Percentiles rank a stretch among this genome's conserved stretches.
phyloP scores from a whole-genome alignment of 2,888 invertebrate species.

The Cheilosia urbana region DNA sequence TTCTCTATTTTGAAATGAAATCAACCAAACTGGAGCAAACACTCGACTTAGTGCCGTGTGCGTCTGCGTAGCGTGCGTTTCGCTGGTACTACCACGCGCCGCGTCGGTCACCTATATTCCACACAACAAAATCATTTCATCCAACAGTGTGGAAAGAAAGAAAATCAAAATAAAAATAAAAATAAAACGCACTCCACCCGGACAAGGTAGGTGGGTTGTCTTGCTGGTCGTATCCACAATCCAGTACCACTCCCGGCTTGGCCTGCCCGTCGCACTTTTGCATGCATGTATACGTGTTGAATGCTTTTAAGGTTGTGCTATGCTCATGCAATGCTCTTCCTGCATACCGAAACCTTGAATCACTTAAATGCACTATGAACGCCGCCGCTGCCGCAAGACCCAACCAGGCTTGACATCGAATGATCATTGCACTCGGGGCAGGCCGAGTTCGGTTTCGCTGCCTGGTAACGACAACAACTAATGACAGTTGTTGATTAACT shows the following conservation, averaged over 20 bases:
- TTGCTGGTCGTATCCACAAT: conserved; percentile 12
- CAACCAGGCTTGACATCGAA: conserved; percentile 20
- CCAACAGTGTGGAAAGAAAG: neutral
- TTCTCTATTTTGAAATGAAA: conserved; percentile 48
- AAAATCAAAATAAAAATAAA: neutral
- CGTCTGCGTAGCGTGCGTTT: conserved; percentile 31
- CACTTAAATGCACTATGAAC: conserved; percentile 77
- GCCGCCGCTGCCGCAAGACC: conserved; percentile 18
- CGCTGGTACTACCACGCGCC: conserved; percentile 10
- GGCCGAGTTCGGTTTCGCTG: conserved; percentile 35
- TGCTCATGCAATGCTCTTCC: conserved; percentile 81
- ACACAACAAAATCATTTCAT: conserved; percentile 32
- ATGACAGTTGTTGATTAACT: conserved; percentile 54
- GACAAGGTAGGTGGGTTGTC: conserved; percentile 82
- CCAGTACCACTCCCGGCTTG: conserved; percentile 57
- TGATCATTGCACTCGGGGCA: conserved; percentile 52
- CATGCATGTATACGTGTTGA: conserved; percentile 5
- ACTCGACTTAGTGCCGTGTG: neutral
- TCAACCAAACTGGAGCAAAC: conserved; percentile 48
- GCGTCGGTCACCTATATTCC: conserved; percentile 68
- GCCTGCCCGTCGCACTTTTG: conserved; percentile 63
- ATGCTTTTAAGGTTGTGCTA: conserved; percentile 23
- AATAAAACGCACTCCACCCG: conserved; percentile 77
- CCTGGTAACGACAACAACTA: conserved; percentile 50
- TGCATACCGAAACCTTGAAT: conserved; percentile 84